phyloP scores from a whole-genome alignment of 2,113 vertebrate species.

The Saccopteryx bilineata region DNA sequence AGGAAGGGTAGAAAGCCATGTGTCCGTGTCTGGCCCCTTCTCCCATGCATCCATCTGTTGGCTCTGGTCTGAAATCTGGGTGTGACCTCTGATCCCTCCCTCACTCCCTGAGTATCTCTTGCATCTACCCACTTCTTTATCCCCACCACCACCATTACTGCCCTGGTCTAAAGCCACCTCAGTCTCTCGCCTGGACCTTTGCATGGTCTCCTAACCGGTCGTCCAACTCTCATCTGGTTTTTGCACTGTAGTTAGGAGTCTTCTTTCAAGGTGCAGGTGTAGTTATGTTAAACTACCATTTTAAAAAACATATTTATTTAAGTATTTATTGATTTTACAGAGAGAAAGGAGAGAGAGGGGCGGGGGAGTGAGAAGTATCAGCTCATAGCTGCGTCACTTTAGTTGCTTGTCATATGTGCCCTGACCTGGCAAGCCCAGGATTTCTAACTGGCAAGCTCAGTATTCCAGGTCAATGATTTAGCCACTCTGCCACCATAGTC shows the following conservation, averaged over 20 bases:
- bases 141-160: accelerated
- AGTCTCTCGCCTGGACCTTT: not conserved
- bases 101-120: not conserved
- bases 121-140: not conserved
- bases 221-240: not conserved
- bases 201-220: too few relatives aligned
- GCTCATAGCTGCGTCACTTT: too few relatives aligned
- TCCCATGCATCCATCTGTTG: not conserved
- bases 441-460: too few relatives aligned
- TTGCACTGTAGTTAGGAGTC: not conserved
- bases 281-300: not conserved
- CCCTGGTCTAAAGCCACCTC: not conserved
- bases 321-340: too few relatives aligned
- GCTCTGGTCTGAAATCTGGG: not conserved
- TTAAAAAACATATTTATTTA: too few relatives aligned
- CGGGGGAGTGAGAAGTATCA: too few relatives aligned
- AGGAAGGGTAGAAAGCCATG: not conserved
- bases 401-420: too few relatives aligned
- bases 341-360: too few relatives aligned
- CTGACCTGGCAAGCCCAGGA: too few relatives aligned
- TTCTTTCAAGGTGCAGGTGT: not conserved
- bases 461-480: too few relatives aligned
- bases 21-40: not conserved
- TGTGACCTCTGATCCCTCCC: not conserved
- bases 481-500: too few relatives aligned